Percentiles rank a stretch among this genome's conserved stretches.
These are phyloP conservation scores for Eilema depressum DNA, from an alignment of 2,888 invertebrate genomes.

Conservation along the genomic window DNA sequence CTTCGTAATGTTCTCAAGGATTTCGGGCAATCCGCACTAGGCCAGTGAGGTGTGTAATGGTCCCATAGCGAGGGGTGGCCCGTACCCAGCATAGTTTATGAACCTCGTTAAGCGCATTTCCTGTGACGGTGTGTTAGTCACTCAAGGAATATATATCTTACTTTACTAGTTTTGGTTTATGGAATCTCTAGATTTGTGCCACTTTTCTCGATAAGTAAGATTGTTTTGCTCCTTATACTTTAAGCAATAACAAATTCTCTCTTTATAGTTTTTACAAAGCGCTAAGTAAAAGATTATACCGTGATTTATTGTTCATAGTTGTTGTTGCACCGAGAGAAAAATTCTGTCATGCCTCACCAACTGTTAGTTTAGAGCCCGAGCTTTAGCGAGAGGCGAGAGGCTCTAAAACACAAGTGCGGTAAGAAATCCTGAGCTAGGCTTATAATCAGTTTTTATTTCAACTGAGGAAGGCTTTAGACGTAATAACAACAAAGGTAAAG, in stretches of 20 bases:
- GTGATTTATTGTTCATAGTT: background rate
- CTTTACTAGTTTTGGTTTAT: conserved; percentile 4
- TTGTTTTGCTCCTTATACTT: background rate
- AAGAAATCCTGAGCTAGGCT: background rate
- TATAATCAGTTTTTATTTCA: background rate
- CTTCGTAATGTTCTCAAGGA: background rate
- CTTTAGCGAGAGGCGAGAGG: background rate
- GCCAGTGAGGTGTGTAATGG: conserved; percentile 2
- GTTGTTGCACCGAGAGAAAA: background rate
- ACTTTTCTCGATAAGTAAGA: background rate
- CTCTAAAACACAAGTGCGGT: background rate
- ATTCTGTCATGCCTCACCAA: background rate
- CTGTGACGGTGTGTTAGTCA: background rate
- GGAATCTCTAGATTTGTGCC: background rate
- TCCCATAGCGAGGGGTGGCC: conserved; percentile 4
- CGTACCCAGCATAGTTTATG: conserved; percentile 4
- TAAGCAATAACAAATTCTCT: background rate
- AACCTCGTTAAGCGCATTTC: conserved; percentile 2
- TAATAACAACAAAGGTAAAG: background rate
- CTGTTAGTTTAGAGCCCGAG: background rate
- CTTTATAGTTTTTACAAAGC: background rate
- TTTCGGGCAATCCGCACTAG: conserved; percentile 4
- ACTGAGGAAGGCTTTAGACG: background rate
- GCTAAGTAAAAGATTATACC: background rate
- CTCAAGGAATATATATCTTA: background rate